Base-by-base conservation (phyloP, 2,113 vertebrate species). In the Melanerpes aurifrons region DNA sequence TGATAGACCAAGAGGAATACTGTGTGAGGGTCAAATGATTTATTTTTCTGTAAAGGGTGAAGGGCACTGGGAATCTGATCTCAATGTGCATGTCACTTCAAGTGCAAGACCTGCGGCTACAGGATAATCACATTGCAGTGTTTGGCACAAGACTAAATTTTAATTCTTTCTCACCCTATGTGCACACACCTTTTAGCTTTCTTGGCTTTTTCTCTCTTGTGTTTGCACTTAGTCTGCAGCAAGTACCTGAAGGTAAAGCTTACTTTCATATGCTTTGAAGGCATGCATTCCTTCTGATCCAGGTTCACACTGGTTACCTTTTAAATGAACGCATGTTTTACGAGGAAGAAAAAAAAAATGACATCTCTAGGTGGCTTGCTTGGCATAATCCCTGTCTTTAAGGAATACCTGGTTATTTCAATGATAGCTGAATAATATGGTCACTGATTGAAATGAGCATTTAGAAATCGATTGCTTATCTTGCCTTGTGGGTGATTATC, bases 11-110 rank as follows among this genome's bases (percentile, higher is more conserved):
- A 95, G 92, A 87, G 82, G 86, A 96, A 84, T 86, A 76, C 61
- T 88, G 6, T 92, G 85, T 95, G 92, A 95, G 57, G 83, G 76
- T 87, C 14, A 21, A 94, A 83, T 90, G 77, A 90, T 96, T 95
- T 87, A 11, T 89, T 82, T 86, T 82, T 92, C 79, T 20, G 6
- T 53, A 81, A 90, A 86, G 79, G 80, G 26, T 1, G 0, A 58
- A 87, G 50, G 43, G 35, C 29, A 48, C 66, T 66, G 53, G 37
- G 19, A 56, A 93, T 92, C 87, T 94, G 62, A 94, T 94, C 71
- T 74, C 85, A 47, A 67, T 53, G 53, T 85, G 59, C 11, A 1
- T 90, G 69, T 72, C 50, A 28, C 32, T 84, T 84, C 64, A 78
- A 26, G 56, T 66, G 35, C 37, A 93, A 95, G 93, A 91, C 40